These are phyloP conservation scores for Germaria angustata DNA, from an alignment of 2,888 invertebrate species.

Conservation along the genomic window DNA sequence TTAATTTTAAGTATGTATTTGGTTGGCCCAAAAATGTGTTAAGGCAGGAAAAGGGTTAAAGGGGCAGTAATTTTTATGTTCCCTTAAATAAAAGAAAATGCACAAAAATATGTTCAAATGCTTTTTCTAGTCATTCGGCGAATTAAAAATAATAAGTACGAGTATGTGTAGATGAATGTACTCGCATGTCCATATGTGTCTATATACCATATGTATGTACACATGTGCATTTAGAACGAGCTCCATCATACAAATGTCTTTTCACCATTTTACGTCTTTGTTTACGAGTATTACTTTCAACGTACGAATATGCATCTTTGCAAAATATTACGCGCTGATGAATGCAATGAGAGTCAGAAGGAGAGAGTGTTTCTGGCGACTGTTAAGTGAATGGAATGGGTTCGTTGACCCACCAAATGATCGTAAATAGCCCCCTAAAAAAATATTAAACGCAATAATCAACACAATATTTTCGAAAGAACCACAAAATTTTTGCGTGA, in stretches of 20 bases:
- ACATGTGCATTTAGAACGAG: slow-evolving; percentile 25
- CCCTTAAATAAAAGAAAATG: slow-evolving; percentile 5
- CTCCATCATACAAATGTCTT: slow-evolving; percentile 7
- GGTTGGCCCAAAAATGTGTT: neutral
- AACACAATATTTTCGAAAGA: slow-evolving; percentile 32
- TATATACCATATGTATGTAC: neutral
- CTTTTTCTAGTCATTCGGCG: slow-evolving; percentile 32
- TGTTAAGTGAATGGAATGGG: slow-evolving; percentile 25
- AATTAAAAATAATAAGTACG: neutral
- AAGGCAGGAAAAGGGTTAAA: neutral
- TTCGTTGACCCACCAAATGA: slow-evolving; percentile 62
- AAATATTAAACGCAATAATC: slow-evolving; percentile 21
- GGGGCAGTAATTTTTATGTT: neutral
- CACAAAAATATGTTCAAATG: slow-evolving; percentile 29
- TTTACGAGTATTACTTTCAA: neutral
- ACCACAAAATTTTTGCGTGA: neutral
- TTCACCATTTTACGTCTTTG: slow-evolving; percentile 6
- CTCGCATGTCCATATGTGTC: too few species aligned
- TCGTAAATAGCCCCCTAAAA: slow-evolving; percentile 60
- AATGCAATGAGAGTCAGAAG: slow-evolving; percentile 21
- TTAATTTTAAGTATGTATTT: neutral
- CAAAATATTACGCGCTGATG: slow-evolving; percentile 44
- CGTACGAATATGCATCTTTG: slow-evolving; percentile 37
- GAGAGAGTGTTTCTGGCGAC: neutral
- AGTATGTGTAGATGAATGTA: neutral